Conservation (phyloP, 2,113 vertebrate genomes). For the Chunga burmeisteri region DNA sequence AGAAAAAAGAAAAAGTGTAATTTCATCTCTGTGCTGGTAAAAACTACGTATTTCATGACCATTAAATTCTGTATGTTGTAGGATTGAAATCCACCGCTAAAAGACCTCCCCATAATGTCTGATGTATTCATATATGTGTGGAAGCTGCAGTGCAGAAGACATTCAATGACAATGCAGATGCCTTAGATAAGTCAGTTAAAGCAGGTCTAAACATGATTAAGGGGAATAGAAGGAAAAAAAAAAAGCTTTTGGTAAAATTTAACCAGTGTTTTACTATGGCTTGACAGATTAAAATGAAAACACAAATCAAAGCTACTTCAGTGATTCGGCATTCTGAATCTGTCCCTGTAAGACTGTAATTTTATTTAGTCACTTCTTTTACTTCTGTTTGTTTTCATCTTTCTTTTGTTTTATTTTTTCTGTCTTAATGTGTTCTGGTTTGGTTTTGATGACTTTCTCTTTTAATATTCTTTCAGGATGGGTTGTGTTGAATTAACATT, state of each 20-base stretch:
- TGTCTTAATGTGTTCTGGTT: background rate
- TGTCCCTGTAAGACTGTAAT: background rate
- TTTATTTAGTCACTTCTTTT: background rate
- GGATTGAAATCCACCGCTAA: background rate
- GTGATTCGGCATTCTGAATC: background rate
- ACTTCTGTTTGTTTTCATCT: background rate
- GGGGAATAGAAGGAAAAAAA: background rate
- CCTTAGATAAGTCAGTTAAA: background rate
- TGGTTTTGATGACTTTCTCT: background rate
- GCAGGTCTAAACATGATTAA: background rate
- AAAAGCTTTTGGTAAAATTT: background rate
- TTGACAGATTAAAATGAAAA: background rate
- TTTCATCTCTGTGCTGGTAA: background rate
- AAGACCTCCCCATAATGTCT: background rate
- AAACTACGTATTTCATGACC: background rate
- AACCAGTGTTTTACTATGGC: background rate
- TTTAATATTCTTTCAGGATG: background rate
- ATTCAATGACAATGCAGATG: background rate
- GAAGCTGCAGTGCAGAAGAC: background rate
- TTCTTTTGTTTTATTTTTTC: background rate
- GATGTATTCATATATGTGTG: background rate
- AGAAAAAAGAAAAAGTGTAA: background rate
- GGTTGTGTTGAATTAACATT: constrained; percentile 2
- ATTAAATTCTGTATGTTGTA: background rate
- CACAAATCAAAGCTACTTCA: background rate